Conservation (phyloP, 2,113 vertebrate species). For the Apistogramma diplotaenia region DNA sequence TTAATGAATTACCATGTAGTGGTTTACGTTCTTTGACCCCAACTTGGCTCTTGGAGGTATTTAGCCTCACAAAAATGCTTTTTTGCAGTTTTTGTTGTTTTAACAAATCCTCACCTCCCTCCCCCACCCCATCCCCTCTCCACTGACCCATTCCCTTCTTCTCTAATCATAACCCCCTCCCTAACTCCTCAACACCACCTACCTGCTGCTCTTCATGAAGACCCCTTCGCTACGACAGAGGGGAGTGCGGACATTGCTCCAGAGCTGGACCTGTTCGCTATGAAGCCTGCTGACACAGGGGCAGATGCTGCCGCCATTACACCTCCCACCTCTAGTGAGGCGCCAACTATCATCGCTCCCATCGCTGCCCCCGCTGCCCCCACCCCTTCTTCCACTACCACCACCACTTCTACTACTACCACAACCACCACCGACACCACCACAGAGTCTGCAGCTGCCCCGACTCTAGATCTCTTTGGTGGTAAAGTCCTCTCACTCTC, state of each 20-base stretch:
- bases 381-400: conserved; percentile 77
- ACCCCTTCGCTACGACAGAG: conserved; percentile 98
- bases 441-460: conserved; percentile 79
- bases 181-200: conserved; percentile 50
- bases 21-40: conserved; percentile 8
- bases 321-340: conserved; percentile 85
- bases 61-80: conserved; percentile 42
- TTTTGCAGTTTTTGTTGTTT: conserved; percentile 55
- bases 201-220: conserved; percentile 81
- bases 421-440: conserved; percentile 80
- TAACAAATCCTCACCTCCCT: conserved; percentile 45
- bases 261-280: conserved; percentile 98
- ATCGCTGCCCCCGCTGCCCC: conserved; percentile 76
- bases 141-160: conserved; percentile 70
- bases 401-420: conserved; percentile 78
- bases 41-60: conserved; percentile 1
- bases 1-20: conserved; percentile 22
- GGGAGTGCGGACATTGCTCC: conserved; percentile 92
- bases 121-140: conserved; percentile 3
- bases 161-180: conserved; percentile 71
- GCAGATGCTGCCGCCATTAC: conserved; percentile 79
- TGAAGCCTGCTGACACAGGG: conserved; percentile 90
- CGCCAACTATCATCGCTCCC: conserved; percentile 73
- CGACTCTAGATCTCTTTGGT: conserved; percentile 99
- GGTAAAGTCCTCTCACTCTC: conserved; percentile 85